Evolutionary conservation across 2,888 invertebrate species (phyloP), one percentile per base, ranked within the genome.

Genomic region (Muschampia staudingeri): DNA sequence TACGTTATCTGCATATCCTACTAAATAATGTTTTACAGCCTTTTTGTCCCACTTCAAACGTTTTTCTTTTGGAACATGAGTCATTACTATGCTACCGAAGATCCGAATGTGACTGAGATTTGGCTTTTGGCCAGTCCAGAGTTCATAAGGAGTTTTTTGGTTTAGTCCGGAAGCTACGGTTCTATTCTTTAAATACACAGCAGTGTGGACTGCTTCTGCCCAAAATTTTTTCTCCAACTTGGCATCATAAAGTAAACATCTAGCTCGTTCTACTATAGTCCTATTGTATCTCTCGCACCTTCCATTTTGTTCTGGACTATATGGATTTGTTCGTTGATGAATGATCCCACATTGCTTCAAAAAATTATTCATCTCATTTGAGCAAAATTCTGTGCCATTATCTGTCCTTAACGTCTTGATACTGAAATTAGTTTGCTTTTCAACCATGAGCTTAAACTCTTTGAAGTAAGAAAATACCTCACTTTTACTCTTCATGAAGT

Each of bases 291-390:
- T 65, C 3, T 65, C 65, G 2, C 65, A 65, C 65, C 30, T 65
- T 30, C 30, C 65, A 65, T 65, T 65, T 65, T 65, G 65, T 65
- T 65, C 65, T 14, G 65, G 65, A 14, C 14, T 65, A n/a, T 65
- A 65, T 4, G 65, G 65, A 30, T 65, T 65, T 30, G 65, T 65
- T 5, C 30, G 30, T 11, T 65, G 65, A 65, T 65, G 65, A 30
- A 30, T 30, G 11, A 65, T 65, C 0, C 65, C 65, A 25, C 61
- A 25, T 61, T 65, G 65, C 65, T 65, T 65, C 9, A 65, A 30
- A 30, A 65, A 65, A 30, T 30, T 30, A 14, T 65, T 30, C 14
- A 65, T 65, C 30, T 65, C 65, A 14, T 30, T 30, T 12, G 65
- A 65, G 30, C 65, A 30, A 14, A 65, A 65, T 65, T 65, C 65